Conservation (phyloP, 2,797 vertebrate species). For the Carcharodon carcharias region DNA sequence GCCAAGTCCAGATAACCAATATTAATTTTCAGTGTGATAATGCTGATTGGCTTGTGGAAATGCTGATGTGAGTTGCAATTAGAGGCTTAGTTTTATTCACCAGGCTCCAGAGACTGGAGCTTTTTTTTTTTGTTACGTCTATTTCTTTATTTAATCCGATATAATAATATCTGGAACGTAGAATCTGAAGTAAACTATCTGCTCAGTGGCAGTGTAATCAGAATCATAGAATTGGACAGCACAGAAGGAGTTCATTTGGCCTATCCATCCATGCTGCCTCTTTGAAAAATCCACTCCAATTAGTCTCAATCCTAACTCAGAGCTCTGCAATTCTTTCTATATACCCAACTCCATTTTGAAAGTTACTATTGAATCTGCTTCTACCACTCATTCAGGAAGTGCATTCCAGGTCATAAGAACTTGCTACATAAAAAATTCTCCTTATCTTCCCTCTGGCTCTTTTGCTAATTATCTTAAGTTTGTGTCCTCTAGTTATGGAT, state of each 20-base stretch:
- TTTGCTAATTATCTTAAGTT: not conserved
- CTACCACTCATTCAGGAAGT: not conserved
- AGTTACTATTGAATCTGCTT: not conserved
- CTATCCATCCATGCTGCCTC: not conserved
- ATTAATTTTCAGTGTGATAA: slow-evolving; percentile 31
- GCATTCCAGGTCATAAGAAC: not conserved
- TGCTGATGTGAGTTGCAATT: not conserved
- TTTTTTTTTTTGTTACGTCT: not conserved
- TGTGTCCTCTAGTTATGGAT: not conserved
- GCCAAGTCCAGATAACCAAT: slow-evolving; percentile 12
- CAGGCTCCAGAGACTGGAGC: not conserved
- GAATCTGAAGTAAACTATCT: not conserved
- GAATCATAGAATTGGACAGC: not conserved
- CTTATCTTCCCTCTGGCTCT: not conserved
- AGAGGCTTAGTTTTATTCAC: not conserved
- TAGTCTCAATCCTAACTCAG: not conserved
- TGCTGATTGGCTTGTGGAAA: not conserved
- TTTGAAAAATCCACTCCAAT: not conserved
- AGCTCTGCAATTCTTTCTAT: not conserved
- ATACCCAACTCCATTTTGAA: not conserved
- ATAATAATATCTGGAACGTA: not conserved
- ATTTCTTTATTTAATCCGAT: slow-evolving; percentile 2
- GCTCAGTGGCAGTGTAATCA: not conserved
- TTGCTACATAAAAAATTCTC: not conserved
- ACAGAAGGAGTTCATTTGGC: not conserved